Base-by-base conservation (phyloP, 2,888 invertebrate species). In the Ornithoptera alexandrae region DNA sequence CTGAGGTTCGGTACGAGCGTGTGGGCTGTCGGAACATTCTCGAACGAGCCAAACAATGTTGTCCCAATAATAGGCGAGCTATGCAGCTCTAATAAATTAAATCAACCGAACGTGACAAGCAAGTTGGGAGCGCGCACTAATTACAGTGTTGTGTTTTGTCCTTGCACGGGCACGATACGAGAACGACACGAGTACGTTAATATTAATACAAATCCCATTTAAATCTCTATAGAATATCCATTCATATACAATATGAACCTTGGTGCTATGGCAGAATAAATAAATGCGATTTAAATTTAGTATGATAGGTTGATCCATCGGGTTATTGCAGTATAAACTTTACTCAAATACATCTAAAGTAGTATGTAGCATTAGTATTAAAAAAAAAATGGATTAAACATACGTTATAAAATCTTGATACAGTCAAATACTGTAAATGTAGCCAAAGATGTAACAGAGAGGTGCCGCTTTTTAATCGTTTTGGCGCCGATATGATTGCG, bases 391-490 rank as follows among this genome's bases (percentile, higher is more conserved):
- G 17, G 17, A 50, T 17, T 50, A 50, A 4, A 3, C 50, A 50
- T 4, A 50, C 39, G 39, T 50, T 17, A 4, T 15, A 50, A 50
- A 50, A 15, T 50, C 50, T 50, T 50, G 50, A 17, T 50, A 17
- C 50, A 50, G 5, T 50, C 50, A 17, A 17, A 22, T 59, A 59
- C 12, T 17, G 62, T 39, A 61, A 18, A 50, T 50, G 15, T 18
- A 17, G 15, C 50, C 50, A 18, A 5, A 50, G 50, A 15, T 50
- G 50, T 50, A 50, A 30, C 30, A 39, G 42, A 24, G 20, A 30
- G 65, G 17, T 50, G 62, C 57, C 61, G 58, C 50, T 77, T 76
- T 81, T 82, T 78, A 77, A 85, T 82, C 78, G 80, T 79, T 76
- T 72, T 68, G 71, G 73, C 75, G 74, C 72, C 72, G 78, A 81